Percentiles rank a stretch among this genome's conserved stretches.
Evolutionary conservation across 2,888 invertebrate species (phyloP).

Genomic region (Protonemura montana): DNA sequence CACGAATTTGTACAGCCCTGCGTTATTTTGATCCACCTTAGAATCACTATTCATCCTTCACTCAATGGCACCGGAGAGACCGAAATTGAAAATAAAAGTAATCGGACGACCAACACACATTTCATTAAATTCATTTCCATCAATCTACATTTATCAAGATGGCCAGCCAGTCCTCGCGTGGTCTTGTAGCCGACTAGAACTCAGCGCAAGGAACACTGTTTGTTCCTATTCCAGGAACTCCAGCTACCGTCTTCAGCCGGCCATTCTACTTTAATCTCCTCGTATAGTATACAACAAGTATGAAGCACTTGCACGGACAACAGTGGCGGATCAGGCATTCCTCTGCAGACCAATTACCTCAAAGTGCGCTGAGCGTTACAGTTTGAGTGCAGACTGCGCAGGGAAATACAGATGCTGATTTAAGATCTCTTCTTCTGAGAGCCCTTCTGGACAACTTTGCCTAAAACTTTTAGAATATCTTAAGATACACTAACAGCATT

Average conservation of each 20-base stretch:
- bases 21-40: slow-evolving; percentile 15
- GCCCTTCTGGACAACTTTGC: too few species aligned
- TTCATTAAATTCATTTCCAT: slow-evolving; percentile 33
- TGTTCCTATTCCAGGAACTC: slow-evolving; percentile 20
- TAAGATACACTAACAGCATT: too few species aligned
- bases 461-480: too few species aligned
- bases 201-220: background rate
- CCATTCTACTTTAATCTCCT: background rate
- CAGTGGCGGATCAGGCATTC: background rate
- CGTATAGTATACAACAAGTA: background rate
- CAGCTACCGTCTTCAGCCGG: slow-evolving; percentile 19
- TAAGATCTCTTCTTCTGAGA: too few species aligned
- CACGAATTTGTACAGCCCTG: slow-evolving; percentile 19
- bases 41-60: background rate
- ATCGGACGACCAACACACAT: slow-evolving; percentile 14
- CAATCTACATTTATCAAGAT: slow-evolving; percentile 14
- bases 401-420: too few species aligned
- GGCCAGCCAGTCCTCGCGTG: too few species aligned
- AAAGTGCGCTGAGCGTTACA: too few species aligned
- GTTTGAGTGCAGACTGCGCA: too few species aligned
- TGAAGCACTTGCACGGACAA: background rate
- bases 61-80: background rate
- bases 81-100: slow-evolving; percentile 32
- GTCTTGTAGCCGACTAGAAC: too few species aligned
- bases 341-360: too few species aligned